Conservation (phyloP, 2,113 vertebrate genomes). For the Ardeotis arabs region DNA sequence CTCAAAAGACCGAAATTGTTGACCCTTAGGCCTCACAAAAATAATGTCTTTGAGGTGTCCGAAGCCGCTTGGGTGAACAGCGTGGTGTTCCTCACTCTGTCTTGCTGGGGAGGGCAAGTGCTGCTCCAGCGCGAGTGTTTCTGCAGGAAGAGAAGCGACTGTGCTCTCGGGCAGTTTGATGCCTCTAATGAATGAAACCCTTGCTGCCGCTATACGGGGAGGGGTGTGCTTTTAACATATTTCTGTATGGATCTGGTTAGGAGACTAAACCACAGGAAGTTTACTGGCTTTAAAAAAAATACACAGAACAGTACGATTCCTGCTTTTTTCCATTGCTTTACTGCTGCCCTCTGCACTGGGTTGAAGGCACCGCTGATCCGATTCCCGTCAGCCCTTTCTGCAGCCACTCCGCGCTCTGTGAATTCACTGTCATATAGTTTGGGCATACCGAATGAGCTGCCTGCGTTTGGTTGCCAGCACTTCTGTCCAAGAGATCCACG, state of each 20-base stretch:
- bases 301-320: too few relatives aligned
- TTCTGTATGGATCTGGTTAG: too few relatives aligned
- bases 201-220: too few relatives aligned
- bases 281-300: not conserved
- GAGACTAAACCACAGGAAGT: not conserved
- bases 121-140: not conserved
- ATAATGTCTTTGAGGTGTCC: rapidly evolving
- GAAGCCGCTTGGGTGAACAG: not conserved
- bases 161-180: too few relatives aligned
- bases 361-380: not conserved
- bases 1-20: rapidly evolving
- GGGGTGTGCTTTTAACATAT: not conserved
- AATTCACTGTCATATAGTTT: rapidly evolving
- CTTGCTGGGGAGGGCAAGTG: not conserved
- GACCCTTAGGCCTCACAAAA: not conserved
- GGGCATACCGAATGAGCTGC: not conserved
- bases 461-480: not conserved
- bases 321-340: not conserved
- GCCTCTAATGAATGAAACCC: too few relatives aligned
- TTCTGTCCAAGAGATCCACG: rapidly evolving
- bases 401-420: not conserved
- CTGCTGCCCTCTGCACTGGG: not conserved
- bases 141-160: too few relatives aligned
- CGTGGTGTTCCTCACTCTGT: rapidly evolving
- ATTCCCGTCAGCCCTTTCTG: not conserved